Evolutionary conservation across 2,113 vertebrate genomes (phyloP).

Genomic region (Syrrhaptes paradoxus): DNA sequence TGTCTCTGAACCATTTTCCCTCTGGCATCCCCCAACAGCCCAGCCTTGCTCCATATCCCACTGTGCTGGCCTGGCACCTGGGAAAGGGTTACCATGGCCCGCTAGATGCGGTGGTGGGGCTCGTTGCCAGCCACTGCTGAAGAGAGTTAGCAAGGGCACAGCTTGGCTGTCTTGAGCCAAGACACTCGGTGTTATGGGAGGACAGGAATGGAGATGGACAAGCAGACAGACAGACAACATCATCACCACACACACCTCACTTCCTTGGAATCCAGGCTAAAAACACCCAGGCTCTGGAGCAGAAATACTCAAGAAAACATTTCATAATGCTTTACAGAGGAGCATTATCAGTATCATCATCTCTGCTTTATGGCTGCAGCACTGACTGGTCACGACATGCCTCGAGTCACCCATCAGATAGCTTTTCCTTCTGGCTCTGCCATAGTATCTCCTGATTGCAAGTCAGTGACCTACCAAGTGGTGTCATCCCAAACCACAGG

Average conservation of each 20-base stretch:
- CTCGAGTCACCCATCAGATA: not conserved
- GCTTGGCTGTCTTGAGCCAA: not conserved
- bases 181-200: not conserved
- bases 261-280: constrained; percentile 20
- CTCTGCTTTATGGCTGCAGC: constrained; percentile 2
- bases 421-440: not conserved
- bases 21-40: not conserved
- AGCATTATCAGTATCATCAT: not conserved
- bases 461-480: not conserved
- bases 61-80: not conserved
- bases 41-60: not conserved
- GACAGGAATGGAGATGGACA: not conserved
- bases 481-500: not conserved
- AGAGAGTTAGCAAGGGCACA: not conserved
- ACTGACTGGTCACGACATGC: not conserved
- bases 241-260: not conserved
- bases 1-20: not conserved
- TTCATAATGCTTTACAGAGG: constrained; percentile 3
- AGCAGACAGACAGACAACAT: not conserved
- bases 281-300: not conserved
- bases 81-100: not conserved
- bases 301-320: constrained; percentile 9
- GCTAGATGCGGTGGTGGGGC: not conserved
- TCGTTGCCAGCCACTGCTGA: fast-evolving
- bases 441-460: not conserved